Percentiles rank a stretch among this genome's conserved stretches.
Evolutionary conservation across 2,888 invertebrate species (phyloP).

Genomic region (Tridacna gigas): DNA sequence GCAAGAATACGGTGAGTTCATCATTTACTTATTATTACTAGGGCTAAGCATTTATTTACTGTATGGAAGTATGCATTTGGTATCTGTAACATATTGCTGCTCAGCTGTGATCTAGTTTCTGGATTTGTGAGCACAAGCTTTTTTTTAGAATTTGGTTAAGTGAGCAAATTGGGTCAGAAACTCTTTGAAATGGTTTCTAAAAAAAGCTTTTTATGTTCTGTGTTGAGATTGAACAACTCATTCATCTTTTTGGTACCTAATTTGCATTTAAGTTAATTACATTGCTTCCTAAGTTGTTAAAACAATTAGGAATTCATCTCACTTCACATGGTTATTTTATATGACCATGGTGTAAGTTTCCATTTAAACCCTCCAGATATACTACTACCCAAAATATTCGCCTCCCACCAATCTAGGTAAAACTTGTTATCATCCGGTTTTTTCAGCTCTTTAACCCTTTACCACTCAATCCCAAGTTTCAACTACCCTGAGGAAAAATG

Average conservation of each 20-base stretch:
- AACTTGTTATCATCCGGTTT: too few species aligned
- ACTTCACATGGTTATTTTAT: background rate
- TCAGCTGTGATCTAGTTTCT: too few species aligned
- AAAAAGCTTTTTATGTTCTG: background rate
- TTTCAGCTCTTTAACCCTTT: too few species aligned
- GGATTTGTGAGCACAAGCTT: background rate
- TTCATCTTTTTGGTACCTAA: conserved; percentile 15
- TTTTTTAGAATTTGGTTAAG: background rate
- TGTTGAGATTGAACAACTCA: conserved; percentile 7
- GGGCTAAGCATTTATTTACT: background rate
- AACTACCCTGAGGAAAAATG: too few species aligned
- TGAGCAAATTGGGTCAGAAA: background rate
- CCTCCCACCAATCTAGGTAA: too few species aligned
- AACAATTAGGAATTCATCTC: conserved; percentile 10
- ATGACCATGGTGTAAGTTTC: too few species aligned
- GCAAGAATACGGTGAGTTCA: conserved; percentile 50
- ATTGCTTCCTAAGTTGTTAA: conserved; percentile 5
- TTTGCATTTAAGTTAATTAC: conserved; percentile 26
- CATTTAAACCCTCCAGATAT: too few species aligned
- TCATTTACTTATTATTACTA: conserved; percentile 27
- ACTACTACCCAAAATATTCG: too few species aligned
- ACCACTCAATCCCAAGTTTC: too few species aligned
- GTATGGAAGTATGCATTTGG: conserved; percentile 56
- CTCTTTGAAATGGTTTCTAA: background rate
- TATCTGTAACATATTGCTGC: background rate